phyloP scores from a whole-genome alignment of 2,888 invertebrate genomes.

The Candidula unifasciata region DNA sequence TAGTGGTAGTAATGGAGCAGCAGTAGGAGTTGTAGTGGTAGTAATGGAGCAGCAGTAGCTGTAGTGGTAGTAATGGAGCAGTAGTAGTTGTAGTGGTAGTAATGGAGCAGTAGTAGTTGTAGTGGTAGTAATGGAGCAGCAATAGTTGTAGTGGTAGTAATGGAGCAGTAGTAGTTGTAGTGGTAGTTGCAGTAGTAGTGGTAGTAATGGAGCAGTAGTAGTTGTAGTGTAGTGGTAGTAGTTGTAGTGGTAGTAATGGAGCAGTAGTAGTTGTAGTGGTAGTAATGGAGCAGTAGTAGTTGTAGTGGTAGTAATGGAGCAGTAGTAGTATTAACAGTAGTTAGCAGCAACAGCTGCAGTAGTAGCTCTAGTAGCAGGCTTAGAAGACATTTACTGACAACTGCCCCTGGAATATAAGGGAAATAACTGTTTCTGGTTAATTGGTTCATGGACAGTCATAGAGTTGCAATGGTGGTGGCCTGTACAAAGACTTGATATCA shows the following conservation, averaged over 20 bases:
- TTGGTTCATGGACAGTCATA: no score
- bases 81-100: not conserved
- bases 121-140: not conserved
- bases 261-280: not conserved
- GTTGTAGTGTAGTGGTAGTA: not conserved
- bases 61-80: no score
- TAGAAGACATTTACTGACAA: no score
- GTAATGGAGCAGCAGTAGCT: not conserved
- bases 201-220: not conserved
- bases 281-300: not conserved
- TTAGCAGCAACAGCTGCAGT: not conserved
- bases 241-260: not conserved
- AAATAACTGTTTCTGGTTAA: no score
- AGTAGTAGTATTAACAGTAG: no score
- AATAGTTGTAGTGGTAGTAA: not conserved
- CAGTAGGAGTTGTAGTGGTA: not conserved
- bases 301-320: no score
- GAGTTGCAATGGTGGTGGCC: no score
- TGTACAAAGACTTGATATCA: no score
- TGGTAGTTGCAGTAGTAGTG: not conserved
- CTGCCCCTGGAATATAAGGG: no score
- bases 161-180: not conserved
- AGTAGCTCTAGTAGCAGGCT: not conserved
- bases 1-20: no score
- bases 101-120: not conserved